Percentiles rank a stretch among this genome's conserved stretches.
phyloP scores from a whole-genome alignment of 2,888 invertebrate genomes.

The Euplagia quadripunctaria region DNA sequence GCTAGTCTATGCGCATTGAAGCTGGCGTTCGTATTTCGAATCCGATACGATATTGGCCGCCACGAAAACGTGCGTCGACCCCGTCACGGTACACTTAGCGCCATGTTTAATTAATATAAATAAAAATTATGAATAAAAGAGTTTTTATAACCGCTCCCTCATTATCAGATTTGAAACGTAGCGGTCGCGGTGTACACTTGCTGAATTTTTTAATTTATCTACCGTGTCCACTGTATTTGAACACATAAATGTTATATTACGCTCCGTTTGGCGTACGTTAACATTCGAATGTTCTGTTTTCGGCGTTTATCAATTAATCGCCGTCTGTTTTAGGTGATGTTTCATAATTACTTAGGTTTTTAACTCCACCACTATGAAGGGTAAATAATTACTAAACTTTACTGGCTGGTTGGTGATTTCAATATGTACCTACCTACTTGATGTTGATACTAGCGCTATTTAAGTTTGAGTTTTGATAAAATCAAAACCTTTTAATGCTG shows the following conservation, averaged over 20 bases:
- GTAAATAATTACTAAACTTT: too few species aligned
- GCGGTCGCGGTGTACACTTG: slow-evolving; percentile 60
- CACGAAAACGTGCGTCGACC: slow-evolving; percentile 73
- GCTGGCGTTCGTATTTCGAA: slow-evolving; percentile 31
- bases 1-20: slow-evolving; percentile 18
- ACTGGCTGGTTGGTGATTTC: background rate
- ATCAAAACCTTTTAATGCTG: background rate
- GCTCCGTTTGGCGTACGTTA: slow-evolving; percentile 66
- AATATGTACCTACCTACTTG: background rate
- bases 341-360: slow-evolving; percentile 13
- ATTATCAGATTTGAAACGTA: slow-evolving; percentile 73
- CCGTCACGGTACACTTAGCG: slow-evolving; percentile 80
- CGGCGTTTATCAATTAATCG: slow-evolving; percentile 51
- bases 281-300: slow-evolving; percentile 47
- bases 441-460: too few species aligned
- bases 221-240: slow-evolving; percentile 73
- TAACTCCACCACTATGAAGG: background rate
- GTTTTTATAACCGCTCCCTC: slow-evolving; percentile 66
- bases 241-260: slow-evolving; percentile 62
- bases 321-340: slow-evolving; percentile 20
- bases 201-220: slow-evolving; percentile 75
- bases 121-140: slow-evolving; percentile 75
- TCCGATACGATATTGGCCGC: slow-evolving; percentile 45
- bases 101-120: slow-evolving; percentile 81
- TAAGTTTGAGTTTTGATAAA: background rate